Percentiles rank a stretch among this genome's conserved stretches.
These are phyloP conservation scores for Amphilophus citrinellus DNA, from an alignment of 2,113 vertebrate genomes.

Conservation along the genomic window DNA sequence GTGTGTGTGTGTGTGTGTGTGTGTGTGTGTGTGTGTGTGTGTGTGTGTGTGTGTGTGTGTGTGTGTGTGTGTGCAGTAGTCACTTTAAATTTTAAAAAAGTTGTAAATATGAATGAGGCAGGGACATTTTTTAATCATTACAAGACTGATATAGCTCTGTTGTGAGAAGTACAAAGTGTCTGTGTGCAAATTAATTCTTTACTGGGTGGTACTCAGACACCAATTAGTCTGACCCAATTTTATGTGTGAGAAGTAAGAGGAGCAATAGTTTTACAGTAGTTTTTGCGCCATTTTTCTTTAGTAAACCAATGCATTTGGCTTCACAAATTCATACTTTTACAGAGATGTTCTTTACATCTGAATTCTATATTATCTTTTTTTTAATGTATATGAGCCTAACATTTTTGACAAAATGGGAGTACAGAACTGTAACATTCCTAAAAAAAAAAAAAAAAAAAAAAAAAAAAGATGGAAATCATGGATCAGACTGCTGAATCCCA, in stretches of 20 bases:
- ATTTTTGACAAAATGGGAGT: no score
- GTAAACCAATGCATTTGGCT: neutral
- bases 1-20: no score
- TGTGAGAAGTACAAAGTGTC: conserved; percentile 13
- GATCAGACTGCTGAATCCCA: no score
- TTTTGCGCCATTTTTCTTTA: neutral
- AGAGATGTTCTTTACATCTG: no score
- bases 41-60: no score
- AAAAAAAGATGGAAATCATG: no score
- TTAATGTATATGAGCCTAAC: no score
- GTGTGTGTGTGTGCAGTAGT: no score
- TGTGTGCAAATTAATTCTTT: conserved; percentile 43
- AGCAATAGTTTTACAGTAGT: neutral
- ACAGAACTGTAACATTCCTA: no score
- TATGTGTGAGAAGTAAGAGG: neutral
- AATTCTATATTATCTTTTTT: no score
- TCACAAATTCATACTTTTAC: neutral
- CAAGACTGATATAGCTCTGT: conserved; percentile 27
- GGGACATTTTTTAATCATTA: conserved; percentile 38
- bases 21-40: no score
- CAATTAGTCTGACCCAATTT: conserved; percentile 60
- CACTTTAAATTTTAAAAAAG: conserved; percentile 4
- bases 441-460: no score
- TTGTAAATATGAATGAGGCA: conserved; percentile 38
- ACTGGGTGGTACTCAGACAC: conserved; percentile 33